These are phyloP conservation scores for Ceratina calcarata DNA, from an alignment of 1,140 invertebrate genomes.

Conservation along the genomic window DNA sequence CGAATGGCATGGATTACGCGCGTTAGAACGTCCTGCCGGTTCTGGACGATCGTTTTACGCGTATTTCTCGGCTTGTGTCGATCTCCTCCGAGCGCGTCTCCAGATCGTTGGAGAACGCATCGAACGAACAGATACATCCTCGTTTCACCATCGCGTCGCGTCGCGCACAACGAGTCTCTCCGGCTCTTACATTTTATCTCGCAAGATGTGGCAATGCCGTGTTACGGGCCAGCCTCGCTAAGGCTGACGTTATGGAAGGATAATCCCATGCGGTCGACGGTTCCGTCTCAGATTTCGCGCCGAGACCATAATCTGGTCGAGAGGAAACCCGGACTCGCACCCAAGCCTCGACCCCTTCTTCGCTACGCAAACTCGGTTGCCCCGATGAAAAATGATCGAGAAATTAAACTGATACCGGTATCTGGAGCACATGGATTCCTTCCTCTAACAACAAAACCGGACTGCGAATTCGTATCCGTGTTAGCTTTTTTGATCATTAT, in stretches of 20 bases:
- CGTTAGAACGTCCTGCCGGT: slow-evolving; percentile 1
- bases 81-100: too few species aligned
- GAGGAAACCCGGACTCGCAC: background rate
- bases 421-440: too few species aligned
- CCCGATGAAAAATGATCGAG: too few species aligned
- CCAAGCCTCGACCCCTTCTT: too few species aligned
- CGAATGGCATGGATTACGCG: slow-evolving; percentile 25
- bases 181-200: slow-evolving; percentile 33
- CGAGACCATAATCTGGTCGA: slow-evolving; percentile 35
- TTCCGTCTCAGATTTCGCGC: slow-evolving; percentile 40
- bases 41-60: slow-evolving; percentile 18
- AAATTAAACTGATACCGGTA: too few species aligned
- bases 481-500: too few species aligned
- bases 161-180: slow-evolving; percentile 1
- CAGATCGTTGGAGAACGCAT: slow-evolving; percentile 10
- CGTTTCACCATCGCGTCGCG: slow-evolving; percentile 9
- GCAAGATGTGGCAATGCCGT: slow-evolving; percentile 42
- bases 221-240: slow-evolving; percentile 27
- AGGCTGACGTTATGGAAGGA: slow-evolving; percentile 57
- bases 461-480: too few species aligned
- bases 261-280: slow-evolving; percentile 62
- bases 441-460: too few species aligned
- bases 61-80: background rate
- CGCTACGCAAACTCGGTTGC: too few species aligned
- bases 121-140: slow-evolving; percentile 13